Evolutionary conservation across 2,797 vertebrate species (phyloP).

Genomic region (Hemibagrus guttatus): DNA sequence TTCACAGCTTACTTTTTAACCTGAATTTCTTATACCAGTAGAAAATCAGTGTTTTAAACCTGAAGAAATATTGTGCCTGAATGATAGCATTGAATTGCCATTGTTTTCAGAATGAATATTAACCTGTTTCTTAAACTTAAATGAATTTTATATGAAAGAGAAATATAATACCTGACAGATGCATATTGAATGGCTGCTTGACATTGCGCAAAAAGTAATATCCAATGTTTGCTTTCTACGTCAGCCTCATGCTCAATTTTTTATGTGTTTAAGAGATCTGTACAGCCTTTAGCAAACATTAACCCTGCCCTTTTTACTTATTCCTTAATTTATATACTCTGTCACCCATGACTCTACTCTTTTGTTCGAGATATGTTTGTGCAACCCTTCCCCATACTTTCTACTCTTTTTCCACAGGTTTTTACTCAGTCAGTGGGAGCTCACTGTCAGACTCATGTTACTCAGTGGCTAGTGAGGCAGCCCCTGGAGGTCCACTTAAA

Average conservation of each 20-base stretch:
- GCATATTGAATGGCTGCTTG: conserved; percentile 11
- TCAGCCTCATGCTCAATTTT: conserved; percentile 30
- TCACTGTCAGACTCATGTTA: conserved; percentile 84
- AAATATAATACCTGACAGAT: conserved; percentile 2
- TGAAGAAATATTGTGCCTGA: not conserved
- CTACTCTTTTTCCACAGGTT: conserved; percentile 66
- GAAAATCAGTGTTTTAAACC: not conserved
- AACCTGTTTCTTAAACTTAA: conserved; percentile 2
- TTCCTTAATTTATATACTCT: conserved; percentile 59
- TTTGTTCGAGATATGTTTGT: conserved; percentile 16
- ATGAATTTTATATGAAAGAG: not conserved
- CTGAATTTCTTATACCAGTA: not conserved
- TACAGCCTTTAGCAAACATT: conserved; percentile 66
- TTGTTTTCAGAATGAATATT: conserved; percentile 1
- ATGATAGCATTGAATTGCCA: not conserved
- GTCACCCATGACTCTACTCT: conserved; percentile 49
- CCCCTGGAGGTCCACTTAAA: conserved; percentile 55
- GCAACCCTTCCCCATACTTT: conserved; percentile 46
- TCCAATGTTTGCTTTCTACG: conserved; percentile 38
- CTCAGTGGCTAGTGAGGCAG: conserved; percentile 80
- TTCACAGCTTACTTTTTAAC: conserved; percentile 5
- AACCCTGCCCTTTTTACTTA: conserved; percentile 58
- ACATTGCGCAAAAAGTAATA: conserved; percentile 31
- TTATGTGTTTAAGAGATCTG: conserved; percentile 26
- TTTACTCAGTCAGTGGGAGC: conserved; percentile 82